These are phyloP conservation scores for Echiichthys vipera DNA, from an alignment of 2,797 vertebrate species.

Conservation along the genomic window DNA sequence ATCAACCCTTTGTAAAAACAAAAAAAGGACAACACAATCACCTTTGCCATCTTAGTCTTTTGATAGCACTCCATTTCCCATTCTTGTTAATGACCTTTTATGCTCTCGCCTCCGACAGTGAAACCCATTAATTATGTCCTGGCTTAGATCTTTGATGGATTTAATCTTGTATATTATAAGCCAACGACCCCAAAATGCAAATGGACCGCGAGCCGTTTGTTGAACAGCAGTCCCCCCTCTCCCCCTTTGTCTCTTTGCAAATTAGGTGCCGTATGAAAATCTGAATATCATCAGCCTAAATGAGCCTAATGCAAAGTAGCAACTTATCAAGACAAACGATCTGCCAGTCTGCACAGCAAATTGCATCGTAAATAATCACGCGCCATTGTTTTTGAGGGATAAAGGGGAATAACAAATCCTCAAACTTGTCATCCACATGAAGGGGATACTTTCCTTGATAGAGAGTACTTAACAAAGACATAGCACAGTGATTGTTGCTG, in stretches of 20 bases:
- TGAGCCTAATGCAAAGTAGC: slow-evolving; percentile 84
- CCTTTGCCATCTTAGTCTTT: slow-evolving; percentile 68
- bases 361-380: slow-evolving; percentile 84
- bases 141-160: slow-evolving; percentile 85
- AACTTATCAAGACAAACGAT: slow-evolving; percentile 86
- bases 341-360: slow-evolving; percentile 81
- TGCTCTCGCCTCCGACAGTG: slow-evolving; percentile 66
- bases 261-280: slow-evolving; percentile 84
- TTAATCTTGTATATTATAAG: slow-evolving; percentile 88
- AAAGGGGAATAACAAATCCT: slow-evolving; percentile 82
- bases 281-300: slow-evolving; percentile 87
- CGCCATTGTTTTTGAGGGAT: slow-evolving; percentile 80
- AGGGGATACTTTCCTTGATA: slow-evolving; percentile 79
- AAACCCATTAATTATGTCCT: slow-evolving; percentile 82
- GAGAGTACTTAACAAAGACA: slow-evolving; percentile 72
- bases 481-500: slow-evolving; percentile 58
- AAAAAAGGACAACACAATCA: slow-evolving; percentile 69
- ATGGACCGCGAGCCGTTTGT: slow-evolving; percentile 66
- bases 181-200: slow-evolving; percentile 83
- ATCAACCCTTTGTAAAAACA: slow-evolving; percentile 66
- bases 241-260: slow-evolving; percentile 80
- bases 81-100: slow-evolving; percentile 74
- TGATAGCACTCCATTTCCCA: slow-evolving; percentile 59
- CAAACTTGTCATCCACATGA: slow-evolving; percentile 75
- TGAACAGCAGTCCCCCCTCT: slow-evolving; percentile 45